Evolutionary conservation across 2,797 vertebrate species (phyloP).

Genomic region (Sphaeramia orbicularis): DNA sequence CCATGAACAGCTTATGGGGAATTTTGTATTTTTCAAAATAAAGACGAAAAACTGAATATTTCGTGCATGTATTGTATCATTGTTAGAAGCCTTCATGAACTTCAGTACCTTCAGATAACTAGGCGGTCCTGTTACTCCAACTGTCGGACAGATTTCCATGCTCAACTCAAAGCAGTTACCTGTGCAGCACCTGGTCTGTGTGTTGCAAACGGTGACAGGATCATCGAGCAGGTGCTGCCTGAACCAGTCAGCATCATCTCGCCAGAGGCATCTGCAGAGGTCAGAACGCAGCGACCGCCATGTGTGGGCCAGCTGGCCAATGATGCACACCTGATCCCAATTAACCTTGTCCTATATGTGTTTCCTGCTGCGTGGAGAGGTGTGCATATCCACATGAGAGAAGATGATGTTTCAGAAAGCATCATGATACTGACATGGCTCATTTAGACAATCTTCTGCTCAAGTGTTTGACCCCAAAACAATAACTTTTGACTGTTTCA

Average conservation of each 20-base stretch:
- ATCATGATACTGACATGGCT: neutral
- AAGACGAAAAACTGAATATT: too few species aligned
- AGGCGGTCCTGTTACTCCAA: too few species aligned
- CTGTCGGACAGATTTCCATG: too few species aligned
- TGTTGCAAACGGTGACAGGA: neutral
- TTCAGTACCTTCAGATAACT: too few species aligned
- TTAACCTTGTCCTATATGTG: constrained; percentile 43
- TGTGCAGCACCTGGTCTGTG: neutral
- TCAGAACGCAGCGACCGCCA: constrained; percentile 4
- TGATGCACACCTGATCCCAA: constrained; percentile 38
- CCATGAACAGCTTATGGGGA: too few species aligned
- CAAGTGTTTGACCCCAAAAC: neutral
- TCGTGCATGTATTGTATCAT: too few species aligned
- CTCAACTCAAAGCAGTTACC: neutral
- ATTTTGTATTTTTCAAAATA: too few species aligned
- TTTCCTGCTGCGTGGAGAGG: neutral
- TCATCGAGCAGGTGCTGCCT: constrained; percentile 21
- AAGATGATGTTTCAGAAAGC: constrained; percentile 1
- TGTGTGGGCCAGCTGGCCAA: constrained; percentile 35
- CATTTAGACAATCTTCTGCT: neutral
- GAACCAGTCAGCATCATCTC: constrained; percentile 21
- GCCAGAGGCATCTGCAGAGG: constrained; percentile 31
- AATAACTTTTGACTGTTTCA: too few species aligned
- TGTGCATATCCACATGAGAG: neutral
- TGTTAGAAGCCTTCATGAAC: too few species aligned